Percentiles rank a stretch among this genome's conserved stretches.
Evolutionary conservation across 2,797 vertebrate genomes (phyloP).

Genomic region (Craterocephalus amniculus): DNA sequence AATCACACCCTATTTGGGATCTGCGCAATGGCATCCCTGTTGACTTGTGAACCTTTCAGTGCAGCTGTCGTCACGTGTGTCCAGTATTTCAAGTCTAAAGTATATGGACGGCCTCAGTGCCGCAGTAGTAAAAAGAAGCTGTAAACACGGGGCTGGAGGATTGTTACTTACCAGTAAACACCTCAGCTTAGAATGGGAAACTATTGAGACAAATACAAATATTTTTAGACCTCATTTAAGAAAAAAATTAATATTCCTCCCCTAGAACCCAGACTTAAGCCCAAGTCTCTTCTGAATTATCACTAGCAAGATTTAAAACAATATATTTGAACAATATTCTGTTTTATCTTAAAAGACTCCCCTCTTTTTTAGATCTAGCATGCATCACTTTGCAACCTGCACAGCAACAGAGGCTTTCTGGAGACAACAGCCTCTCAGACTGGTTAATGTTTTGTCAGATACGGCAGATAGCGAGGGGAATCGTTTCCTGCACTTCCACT

Average conservation of each 20-base stretch:
- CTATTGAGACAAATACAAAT: background rate
- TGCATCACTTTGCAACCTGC: too few species aligned
- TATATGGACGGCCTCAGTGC: background rate
- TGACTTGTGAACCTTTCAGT: background rate
- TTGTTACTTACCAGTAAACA: background rate
- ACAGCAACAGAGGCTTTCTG: conserved; percentile 10
- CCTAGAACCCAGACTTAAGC: background rate
- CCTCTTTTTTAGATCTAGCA: conserved; percentile 8
- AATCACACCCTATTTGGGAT: conserved; percentile 1
- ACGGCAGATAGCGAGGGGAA: conserved; percentile 47
- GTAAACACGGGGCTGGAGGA: background rate
- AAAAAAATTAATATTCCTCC: background rate
- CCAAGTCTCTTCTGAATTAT: background rate
- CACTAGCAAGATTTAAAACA: background rate
- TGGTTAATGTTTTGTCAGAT: conserved; percentile 67
- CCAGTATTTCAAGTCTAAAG: background rate
- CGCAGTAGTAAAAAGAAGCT: background rate
- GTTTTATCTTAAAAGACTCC: background rate
- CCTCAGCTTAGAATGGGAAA: background rate
- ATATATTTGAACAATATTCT: background rate
- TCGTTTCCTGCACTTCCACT: conserved; percentile 61
- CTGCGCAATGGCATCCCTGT: background rate
- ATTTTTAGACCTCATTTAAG: background rate
- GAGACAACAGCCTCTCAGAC: conserved; percentile 20
- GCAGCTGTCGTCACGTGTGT: background rate